Base-by-base conservation (phyloP, 2,888 invertebrate species). In the Aspidiotus rigidus region DNA sequence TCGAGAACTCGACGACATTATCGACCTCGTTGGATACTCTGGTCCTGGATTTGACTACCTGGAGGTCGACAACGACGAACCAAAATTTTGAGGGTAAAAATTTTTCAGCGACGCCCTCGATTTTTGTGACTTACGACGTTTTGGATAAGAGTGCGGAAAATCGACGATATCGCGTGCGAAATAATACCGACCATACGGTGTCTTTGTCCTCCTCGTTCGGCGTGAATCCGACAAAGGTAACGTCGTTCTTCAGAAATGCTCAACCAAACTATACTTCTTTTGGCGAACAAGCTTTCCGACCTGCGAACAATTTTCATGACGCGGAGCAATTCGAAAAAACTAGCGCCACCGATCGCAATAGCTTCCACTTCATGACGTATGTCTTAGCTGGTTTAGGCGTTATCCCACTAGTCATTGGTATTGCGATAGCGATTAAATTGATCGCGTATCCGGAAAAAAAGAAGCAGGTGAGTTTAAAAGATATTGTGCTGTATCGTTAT, bases 331-430 rank as follows among this genome's bases (percentile, higher is more conserved):
- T 28, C 5, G 56, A 55, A 55, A 15, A 55, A 55, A 55, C 15
- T 55, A n/a, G 53, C 53, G 53, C 13, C 53, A 53, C 11, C 53
- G 56, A 17, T n/a, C 16, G n/a, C 56, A 17, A n/a, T 55, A n/a
- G 69, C 9, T 69, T 69, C n/a, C 69, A 61, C 55, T 55, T 69
- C 15, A 39, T 69, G 8, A 69, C 69, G 13, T 69, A 69, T 55
- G 69, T 69, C 6, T 40, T 69, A 55, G 69, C 69, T 40, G 69
- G 69, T 3, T 55, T 69, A 15, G 69, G 69, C 13, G 41, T 61
- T 40, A 69, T 69, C 39, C 69, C 69, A 10, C 40, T 69, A 28
- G 55, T 69, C 17, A 69, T 69, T 2, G 69, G 69, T 0, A 69
- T 69, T 42, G 42, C 59, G 11, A 49, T 69, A 41, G 61, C 62